A percentile compares a stretch with the other conserved stretches of the same genome.
Conservation (phyloP, 2,797 vertebrate species). For the Chrysocyon brachyurus region DNA sequence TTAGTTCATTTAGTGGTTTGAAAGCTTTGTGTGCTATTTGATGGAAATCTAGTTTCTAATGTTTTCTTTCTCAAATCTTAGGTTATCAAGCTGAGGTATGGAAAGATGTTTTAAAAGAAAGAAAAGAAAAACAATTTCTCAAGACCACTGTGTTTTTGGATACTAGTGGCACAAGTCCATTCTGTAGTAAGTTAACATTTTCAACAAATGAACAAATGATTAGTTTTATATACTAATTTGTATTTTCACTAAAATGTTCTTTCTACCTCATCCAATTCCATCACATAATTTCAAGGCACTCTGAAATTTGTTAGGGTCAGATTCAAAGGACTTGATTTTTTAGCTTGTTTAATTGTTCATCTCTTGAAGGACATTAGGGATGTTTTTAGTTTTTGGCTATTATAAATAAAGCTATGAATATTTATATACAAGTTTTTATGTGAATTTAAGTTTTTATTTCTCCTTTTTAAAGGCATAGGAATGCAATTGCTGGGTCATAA, state of each 20-base stretch:
- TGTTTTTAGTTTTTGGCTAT: not conserved
- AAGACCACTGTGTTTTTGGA: conserved; percentile 87
- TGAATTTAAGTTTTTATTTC: not conserved
- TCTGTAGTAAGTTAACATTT: conserved; percentile 89
- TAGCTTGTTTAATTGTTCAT: not conserved
- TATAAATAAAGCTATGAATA: not conserved
- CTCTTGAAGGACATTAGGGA: not conserved
- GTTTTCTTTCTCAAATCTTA: conserved; percentile 79
- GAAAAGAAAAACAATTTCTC: conserved; percentile 68
- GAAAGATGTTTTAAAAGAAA: conserved; percentile 83
- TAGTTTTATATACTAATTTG: not conserved
- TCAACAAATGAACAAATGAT: not conserved
- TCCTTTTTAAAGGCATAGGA: not conserved
- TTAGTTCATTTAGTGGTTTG: conserved; percentile 27
- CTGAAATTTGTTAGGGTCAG: conserved; percentile 29
- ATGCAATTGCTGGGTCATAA: not conserved
- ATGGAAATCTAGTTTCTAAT: not conserved
- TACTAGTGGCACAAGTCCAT: conserved; percentile 87
- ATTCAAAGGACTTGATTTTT: conserved; percentile 51
- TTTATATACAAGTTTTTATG: not conserved
- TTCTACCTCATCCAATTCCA: conserved; percentile 42
- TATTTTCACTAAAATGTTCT: conserved; percentile 39
- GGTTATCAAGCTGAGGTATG: conserved; percentile 88
- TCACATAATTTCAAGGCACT: conserved; percentile 40
- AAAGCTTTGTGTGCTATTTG: not conserved